These are phyloP conservation scores for Clarias batrachus DNA, from an alignment of 2,113 vertebrate species.

Conservation along the genomic window DNA sequence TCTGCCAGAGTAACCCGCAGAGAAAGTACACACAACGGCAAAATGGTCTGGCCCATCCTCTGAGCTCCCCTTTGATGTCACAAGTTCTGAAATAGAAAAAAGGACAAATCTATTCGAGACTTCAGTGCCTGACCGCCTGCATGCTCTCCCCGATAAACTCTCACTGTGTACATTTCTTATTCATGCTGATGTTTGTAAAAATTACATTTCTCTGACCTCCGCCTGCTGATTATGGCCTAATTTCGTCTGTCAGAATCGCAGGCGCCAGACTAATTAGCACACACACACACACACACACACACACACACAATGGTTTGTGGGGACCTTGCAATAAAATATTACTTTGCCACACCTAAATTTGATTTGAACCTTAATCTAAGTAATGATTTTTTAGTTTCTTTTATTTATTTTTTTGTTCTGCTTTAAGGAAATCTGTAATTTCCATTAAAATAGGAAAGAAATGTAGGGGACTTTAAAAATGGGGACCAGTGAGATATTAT, in stretches of 20 bases:
- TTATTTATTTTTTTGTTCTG: not conserved
- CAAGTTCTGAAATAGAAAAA: conserved; percentile 34
- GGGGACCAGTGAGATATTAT: not conserved
- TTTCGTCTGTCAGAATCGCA: conserved; percentile 47
- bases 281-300: conserved; percentile 17
- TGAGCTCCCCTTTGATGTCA: conserved; percentile 34
- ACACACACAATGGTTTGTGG: not conserved
- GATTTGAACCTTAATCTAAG: not conserved
- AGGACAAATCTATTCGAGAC: conserved; percentile 41
- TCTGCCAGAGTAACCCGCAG: not conserved
- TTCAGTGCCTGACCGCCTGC: not conserved
- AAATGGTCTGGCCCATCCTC: not conserved
- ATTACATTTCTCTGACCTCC: conserved; percentile 52
- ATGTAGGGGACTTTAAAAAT: not conserved
- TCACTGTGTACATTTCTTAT: conserved; percentile 52
- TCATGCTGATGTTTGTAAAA: conserved; percentile 55
- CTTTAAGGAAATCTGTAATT: not conserved
- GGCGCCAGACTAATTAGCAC: conserved; percentile 52
- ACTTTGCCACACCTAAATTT: not conserved
- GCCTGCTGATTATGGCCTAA: conserved; percentile 54
- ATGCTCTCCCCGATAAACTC: not conserved
- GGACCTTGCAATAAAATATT: not conserved
- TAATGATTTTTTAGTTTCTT: not conserved
- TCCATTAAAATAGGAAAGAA: not conserved
- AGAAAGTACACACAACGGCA: conserved; percentile 10